A percentile compares a stretch with the other conserved stretches of the same genome.
Evolutionary conservation across 2,888 invertebrate genomes (phyloP).

Genomic region (Eupithecia centaureata): DNA sequence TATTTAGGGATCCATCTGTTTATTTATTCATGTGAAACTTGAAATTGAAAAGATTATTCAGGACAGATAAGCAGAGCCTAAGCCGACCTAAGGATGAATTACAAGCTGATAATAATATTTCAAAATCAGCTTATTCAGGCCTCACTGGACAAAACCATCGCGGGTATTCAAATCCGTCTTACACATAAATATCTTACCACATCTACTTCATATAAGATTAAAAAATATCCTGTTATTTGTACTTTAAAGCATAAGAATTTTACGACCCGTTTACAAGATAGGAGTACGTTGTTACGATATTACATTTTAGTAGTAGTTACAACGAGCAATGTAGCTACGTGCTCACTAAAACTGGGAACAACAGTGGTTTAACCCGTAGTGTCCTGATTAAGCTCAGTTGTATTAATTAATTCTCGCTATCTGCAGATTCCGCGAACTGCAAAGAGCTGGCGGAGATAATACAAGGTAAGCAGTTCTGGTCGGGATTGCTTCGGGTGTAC

Average conservation of each 20-base stretch:
- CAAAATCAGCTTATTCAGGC: background rate
- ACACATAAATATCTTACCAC: no score
- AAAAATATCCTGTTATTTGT: background rate
- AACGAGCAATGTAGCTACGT: background rate
- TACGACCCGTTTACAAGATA: background rate
- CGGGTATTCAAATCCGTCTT: background rate
- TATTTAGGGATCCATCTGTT: background rate
- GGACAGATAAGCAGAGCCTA: background rate
- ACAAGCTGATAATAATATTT: background rate
- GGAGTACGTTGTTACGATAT: no score
- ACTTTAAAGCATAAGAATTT: background rate
- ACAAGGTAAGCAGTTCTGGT: background rate
- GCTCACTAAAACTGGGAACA: background rate
- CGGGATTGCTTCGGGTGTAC: background rate
- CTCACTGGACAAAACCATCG: background rate
- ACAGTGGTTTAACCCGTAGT: slow-evolving; percentile 6
- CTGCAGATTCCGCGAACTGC: slow-evolving; percentile 9
- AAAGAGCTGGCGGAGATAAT: background rate
- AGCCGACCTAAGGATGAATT: background rate
- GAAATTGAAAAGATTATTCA: background rate
- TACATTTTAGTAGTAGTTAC: background rate
- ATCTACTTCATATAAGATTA: background rate
- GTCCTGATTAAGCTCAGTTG: slow-evolving; percentile 11
- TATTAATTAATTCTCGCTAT: slow-evolving; percentile 11
- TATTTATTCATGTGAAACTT: slow-evolving; percentile 6